A percentile compares a stretch with the other conserved stretches of the same genome.
Conservation (phyloP, 2,888 invertebrate genomes). For the Digitonthophagus gazella region DNA sequence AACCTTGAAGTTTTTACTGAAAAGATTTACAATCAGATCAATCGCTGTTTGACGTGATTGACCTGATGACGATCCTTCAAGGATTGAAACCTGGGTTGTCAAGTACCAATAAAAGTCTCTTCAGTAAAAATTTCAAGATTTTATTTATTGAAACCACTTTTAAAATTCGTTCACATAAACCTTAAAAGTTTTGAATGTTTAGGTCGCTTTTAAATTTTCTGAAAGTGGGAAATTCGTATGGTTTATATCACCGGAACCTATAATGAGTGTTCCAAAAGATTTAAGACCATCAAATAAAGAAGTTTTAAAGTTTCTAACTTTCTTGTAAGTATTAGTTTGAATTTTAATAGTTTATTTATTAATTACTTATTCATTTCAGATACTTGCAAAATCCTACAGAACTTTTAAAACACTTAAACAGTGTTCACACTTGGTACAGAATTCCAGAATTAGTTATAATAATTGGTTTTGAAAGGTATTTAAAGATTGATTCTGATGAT, state of each 20-base stretch:
- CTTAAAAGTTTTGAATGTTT: not conserved
- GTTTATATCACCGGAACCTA: slow-evolving; percentile 25
- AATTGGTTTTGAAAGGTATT: slow-evolving; percentile 20
- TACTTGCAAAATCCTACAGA: slow-evolving; percentile 19
- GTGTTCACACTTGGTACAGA: slow-evolving; percentile 25
- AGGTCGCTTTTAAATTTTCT: slow-evolving; percentile 24
- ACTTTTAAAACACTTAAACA: slow-evolving; percentile 21
- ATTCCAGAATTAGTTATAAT: slow-evolving; percentile 25
- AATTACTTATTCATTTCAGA: slow-evolving; percentile 13
- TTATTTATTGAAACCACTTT: no score
- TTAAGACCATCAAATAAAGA: slow-evolving; percentile 20
- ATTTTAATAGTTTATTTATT: not conserved
- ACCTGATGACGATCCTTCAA: no score
- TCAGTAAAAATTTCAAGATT: no score
- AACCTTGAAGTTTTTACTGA: no score
- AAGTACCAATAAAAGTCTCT: no score
- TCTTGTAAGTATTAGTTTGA: slow-evolving; percentile 20
- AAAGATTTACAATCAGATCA: no score
- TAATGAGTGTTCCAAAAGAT: slow-evolving; percentile 18
- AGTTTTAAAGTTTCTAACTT: slow-evolving; percentile 22
- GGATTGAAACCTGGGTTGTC: no score
- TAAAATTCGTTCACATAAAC: not conserved
- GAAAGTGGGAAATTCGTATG: slow-evolving; percentile 24
- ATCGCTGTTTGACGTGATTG: no score
- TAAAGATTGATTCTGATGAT: not conserved